Conservation (phyloP, 37 sponge, comb jelly and placozoan genomes). For the Hexactinellida sp. region DNA sequence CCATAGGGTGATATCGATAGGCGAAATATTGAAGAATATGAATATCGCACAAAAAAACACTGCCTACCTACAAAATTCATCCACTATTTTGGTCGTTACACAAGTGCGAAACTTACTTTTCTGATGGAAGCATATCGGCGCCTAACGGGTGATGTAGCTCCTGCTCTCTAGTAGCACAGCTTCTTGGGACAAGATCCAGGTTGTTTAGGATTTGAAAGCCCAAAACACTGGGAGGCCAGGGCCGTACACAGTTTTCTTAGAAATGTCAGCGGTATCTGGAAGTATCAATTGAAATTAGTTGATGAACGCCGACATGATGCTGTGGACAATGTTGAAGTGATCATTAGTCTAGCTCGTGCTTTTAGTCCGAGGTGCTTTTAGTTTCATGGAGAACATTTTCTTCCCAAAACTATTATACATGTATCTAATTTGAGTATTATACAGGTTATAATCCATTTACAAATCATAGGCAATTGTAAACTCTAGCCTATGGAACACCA, state of each 20-base stretch:
- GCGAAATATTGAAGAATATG: constrained; percentile 25
- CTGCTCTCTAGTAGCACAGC: neutral
- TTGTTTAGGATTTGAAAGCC: constrained; percentile 14
- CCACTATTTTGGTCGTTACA: constrained; percentile 17
- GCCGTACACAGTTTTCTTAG: neutral
- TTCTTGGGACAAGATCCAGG: constrained; percentile 23
- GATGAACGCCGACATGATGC: constrained; percentile 16
- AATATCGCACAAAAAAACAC: constrained; percentile 14
- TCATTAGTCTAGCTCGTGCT: constrained; percentile 33
- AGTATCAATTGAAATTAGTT: neutral
- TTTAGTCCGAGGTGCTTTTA: constrained; percentile 34
- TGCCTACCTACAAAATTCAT: constrained; percentile 36
- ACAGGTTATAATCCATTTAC: too few species aligned
- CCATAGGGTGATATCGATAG: too few species aligned
- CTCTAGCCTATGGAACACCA: too few species aligned
- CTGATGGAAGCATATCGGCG: constrained; percentile 26
- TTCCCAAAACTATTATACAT: neutral
- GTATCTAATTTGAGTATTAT: neutral
- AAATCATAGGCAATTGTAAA: too few species aligned
- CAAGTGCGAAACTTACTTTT: constrained; percentile 23
- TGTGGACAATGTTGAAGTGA: constrained; percentile 18
- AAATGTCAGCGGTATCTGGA: constrained; percentile 22
- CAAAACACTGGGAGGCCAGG: neutral
- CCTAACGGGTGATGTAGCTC: neutral
- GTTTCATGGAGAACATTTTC: too few species aligned